Conservation (phyloP, 2,113 vertebrate genomes). For the Protomyctophum bolini region DNA sequence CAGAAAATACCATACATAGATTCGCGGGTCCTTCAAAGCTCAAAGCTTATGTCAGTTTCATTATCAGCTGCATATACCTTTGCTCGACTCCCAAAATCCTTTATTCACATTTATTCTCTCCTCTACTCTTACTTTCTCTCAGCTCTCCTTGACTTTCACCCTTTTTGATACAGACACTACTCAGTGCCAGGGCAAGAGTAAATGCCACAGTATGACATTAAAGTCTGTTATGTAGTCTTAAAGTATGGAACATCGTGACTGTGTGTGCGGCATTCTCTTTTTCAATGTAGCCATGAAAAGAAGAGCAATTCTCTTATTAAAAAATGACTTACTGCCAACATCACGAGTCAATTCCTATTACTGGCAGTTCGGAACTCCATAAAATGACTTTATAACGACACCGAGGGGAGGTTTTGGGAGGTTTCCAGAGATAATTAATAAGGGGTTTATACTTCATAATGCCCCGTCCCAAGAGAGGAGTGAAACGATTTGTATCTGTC, state of each 20-base stretch:
- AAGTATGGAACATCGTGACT: no score
- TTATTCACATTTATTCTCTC: no score
- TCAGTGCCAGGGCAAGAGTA: neutral
- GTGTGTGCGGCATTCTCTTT: no score
- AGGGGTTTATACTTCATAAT: conserved; percentile 15
- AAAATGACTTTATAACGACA: conserved; percentile 11
- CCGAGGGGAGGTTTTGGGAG: conserved; percentile 13
- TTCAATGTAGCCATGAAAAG: neutral
- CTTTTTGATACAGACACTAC: no score
- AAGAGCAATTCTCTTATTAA: neutral
- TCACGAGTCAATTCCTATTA: conserved; percentile 5
- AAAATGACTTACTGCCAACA: neutral
- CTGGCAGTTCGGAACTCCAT: conserved; percentile 1
- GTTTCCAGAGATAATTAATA: conserved; percentile 28
- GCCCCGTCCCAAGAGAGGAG: conserved; percentile 4
- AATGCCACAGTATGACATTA: neutral
- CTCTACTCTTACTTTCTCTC: no score
- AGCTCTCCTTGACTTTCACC: no score
- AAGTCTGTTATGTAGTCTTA: neutral
- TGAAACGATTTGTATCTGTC: conserved; percentile 32
- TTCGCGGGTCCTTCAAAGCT: no score
- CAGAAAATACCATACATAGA: no score
- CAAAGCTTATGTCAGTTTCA: no score
- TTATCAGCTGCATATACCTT: no score
- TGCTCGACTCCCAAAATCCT: no score